Percentiles rank a stretch among this genome's conserved stretches.
These are phyloP conservation scores for Sinhomidia bicolor DNA, from an alignment of 2,888 invertebrate genomes.

Conservation along the genomic window DNA sequence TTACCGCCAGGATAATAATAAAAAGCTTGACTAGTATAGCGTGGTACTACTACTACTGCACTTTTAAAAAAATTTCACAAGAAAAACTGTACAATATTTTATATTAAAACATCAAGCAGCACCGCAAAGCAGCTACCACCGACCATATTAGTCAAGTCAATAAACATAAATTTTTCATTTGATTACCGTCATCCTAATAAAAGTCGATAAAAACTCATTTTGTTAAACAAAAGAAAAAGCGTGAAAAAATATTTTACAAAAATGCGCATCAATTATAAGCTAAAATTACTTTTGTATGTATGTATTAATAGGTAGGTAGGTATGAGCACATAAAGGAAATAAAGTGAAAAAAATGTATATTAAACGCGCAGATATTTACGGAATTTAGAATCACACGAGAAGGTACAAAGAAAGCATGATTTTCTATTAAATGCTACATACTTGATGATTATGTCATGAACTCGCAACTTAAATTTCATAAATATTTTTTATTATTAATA, in stretches of 20 bases:
- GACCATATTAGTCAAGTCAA: neutral
- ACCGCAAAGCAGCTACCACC: no score
- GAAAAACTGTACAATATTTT: neutral
- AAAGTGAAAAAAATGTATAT: no score
- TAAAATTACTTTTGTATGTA: neutral
- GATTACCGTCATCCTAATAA: neutral
- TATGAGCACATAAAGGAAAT: no score
- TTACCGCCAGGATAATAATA: neutral
- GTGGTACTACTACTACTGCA: no score
- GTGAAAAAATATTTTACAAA: constrained; percentile 32
- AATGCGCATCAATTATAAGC: constrained; percentile 40
- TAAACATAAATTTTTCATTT: neutral
- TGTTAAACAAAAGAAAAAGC: neutral
- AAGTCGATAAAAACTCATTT: neutral
- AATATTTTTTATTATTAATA: neutral
- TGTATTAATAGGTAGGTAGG: neutral
- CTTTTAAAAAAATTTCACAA: neutral
- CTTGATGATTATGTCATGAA: constrained; percentile 14
- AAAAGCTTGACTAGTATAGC: no score
- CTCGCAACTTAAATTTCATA: neutral
- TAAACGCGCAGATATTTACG: no score
- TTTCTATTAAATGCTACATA: neutral
- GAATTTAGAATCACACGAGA: neutral
- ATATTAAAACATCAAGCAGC: neutral
- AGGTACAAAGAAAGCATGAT: neutral